Conservation (phyloP, 1,140 invertebrate genomes). For the Drosophila leontia region DNA sequence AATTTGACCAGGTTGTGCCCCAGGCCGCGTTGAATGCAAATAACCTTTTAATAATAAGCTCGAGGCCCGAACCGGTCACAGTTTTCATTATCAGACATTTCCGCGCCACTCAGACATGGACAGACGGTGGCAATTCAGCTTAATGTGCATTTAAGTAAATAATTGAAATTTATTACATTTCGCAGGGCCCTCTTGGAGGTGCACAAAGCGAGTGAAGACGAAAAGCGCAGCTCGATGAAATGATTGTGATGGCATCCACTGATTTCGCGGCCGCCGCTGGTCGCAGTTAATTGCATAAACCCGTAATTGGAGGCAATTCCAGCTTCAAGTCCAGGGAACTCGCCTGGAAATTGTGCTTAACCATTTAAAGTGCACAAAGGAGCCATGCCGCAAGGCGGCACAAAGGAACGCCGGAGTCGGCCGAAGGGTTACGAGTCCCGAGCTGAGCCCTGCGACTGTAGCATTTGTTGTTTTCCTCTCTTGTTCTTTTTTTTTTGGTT, state of each 20-base stretch:
- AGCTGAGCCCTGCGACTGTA: constrained; percentile 15
- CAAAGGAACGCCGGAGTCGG: constrained; percentile 24
- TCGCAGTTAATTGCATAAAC: constrained; percentile 27
- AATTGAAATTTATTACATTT: constrained; percentile 76
- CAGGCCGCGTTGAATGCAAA: constrained; percentile 7
- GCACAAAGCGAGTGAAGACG: constrained; percentile 17
- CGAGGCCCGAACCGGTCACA: constrained; percentile 1
- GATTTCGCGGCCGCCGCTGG: constrained; percentile 10
- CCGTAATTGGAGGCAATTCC: constrained; percentile 47
- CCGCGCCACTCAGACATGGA: constrained; percentile 21
- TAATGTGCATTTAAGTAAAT: constrained; percentile 72
- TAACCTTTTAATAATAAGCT: constrained; percentile 25
- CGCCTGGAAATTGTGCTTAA: constrained; percentile 10
- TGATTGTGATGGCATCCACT: constrained; percentile 49
- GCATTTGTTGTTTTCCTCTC: not conserved
- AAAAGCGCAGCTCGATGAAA: constrained; percentile 49
- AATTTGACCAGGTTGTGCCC: constrained; percentile 8
- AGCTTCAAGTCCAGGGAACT: constrained; percentile 27
- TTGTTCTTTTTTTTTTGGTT: constrained; percentile 1
- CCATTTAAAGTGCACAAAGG: constrained; percentile 35
- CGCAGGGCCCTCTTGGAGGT: constrained; percentile 9
- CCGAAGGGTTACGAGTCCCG: constrained; percentile 33
- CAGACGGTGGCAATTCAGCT: constrained; percentile 52
- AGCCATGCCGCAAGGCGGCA: constrained; percentile 17
- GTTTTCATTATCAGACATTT: constrained; percentile 20